phyloP scores from a whole-genome alignment of 1,140 invertebrate species.

The Drosophila ogumai region DNA sequence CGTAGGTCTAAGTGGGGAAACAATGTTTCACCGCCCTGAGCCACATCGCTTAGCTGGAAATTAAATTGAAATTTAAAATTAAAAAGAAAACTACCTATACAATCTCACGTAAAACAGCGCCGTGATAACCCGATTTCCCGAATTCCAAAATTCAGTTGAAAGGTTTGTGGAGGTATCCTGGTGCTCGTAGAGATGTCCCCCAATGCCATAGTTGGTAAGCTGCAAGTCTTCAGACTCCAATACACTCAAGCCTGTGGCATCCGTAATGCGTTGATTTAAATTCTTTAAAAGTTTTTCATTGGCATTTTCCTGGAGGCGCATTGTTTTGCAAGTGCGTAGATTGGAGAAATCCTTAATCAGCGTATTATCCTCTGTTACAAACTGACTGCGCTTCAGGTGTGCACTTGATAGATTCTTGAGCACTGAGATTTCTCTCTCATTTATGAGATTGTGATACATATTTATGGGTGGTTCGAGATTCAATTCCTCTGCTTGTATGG shows the following conservation, averaged over 20 bases:
- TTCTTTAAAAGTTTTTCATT: background rate
- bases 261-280: constrained; percentile 17
- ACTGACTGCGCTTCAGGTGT: constrained; percentile 5
- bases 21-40: constrained; percentile 29
- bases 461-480: constrained; percentile 9
- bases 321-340: constrained; percentile 18
- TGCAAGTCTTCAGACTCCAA: constrained; percentile 5
- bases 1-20: constrained; percentile 19
- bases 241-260: constrained; percentile 16
- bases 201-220: constrained; percentile 30
- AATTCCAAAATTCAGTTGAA: background rate
- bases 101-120: constrained; percentile 22
- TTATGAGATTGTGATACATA: constrained; percentile 25
- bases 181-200: constrained; percentile 17
- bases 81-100: background rate
- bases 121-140: constrained; percentile 22
- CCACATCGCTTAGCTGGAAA: constrained; percentile 18
- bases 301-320: background rate
- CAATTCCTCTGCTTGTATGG: constrained; percentile 15
- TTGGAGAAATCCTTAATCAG: constrained; percentile 10
- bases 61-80: background rate
- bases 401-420: constrained; percentile 12
- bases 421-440: constrained; percentile 6
- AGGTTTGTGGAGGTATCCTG: background rate
- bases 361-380: background rate